These are phyloP conservation scores for Rhinolophus ferrumequinum DNA, from an alignment of 2,113 vertebrate genomes.

Conservation along the genomic window DNA sequence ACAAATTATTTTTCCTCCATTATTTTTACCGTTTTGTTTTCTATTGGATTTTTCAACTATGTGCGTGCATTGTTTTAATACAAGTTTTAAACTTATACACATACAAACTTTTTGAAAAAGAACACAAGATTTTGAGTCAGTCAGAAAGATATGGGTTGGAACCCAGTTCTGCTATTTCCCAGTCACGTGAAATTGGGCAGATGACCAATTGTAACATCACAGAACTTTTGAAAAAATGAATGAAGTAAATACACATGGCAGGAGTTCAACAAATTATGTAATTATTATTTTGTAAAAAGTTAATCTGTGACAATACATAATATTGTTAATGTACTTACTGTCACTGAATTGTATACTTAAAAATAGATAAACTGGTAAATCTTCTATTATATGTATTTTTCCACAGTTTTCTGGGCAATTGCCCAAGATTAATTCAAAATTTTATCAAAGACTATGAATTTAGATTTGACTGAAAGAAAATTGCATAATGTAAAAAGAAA, in stretches of 20 bases:
- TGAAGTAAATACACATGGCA: background rate
- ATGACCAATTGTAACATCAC: background rate
- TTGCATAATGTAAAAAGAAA: background rate
- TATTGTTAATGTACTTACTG: background rate
- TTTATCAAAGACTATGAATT: background rate
- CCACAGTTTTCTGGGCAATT: background rate
- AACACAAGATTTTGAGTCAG: background rate
- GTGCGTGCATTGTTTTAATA: background rate
- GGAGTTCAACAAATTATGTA: background rate
- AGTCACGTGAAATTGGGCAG: background rate
- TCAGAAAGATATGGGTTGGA: background rate
- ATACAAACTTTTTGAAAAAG: background rate
- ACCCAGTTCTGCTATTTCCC: background rate
- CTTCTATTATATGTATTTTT: background rate
- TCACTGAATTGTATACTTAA: background rate
- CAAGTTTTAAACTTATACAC: background rate
- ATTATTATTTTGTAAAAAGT: background rate
- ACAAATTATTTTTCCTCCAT: background rate
- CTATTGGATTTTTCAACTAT: background rate
- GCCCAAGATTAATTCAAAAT: background rate
- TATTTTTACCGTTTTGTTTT: background rate
- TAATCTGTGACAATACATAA: background rate
- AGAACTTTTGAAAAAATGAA: background rate
- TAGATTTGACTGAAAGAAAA: background rate
- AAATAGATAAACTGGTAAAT: background rate